Conservation (phyloP, 2,888 invertebrate genomes). For the Scaptomyza flava region DNA sequence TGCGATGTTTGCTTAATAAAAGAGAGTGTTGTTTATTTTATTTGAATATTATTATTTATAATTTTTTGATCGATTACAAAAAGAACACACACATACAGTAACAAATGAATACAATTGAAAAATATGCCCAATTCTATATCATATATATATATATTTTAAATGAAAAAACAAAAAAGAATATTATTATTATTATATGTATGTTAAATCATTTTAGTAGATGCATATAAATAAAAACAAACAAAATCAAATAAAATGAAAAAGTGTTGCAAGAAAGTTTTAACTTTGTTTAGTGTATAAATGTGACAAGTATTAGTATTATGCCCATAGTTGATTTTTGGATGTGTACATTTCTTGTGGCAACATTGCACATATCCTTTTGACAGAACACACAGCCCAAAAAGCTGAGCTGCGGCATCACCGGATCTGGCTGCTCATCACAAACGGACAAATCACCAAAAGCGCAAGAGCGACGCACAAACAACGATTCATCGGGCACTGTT, state of each 20-base stretch:
- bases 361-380: constrained; percentile 69
- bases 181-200: constrained; percentile 58
- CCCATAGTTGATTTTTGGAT: neutral
- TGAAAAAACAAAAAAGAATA: constrained; percentile 43
- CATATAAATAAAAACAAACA: constrained; percentile 51
- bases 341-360: constrained; percentile 14
- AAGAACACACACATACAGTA: constrained; percentile 47
- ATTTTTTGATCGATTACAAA: constrained; percentile 35
- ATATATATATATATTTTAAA: constrained; percentile 35
- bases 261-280: constrained; percentile 33
- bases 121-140: constrained; percentile 64
- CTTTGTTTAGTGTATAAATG: neutral
- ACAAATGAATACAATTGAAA: constrained; percentile 53
- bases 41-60: constrained; percentile 33
- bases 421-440: constrained; percentile 70
- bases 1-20: constrained; percentile 45
- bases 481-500: constrained; percentile 47
- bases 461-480: constrained; percentile 73
- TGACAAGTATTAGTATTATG: neutral
- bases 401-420: constrained; percentile 57
- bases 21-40: constrained; percentile 44
- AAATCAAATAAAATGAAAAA: constrained; percentile 56
- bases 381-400: constrained; percentile 68
- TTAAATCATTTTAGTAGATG: constrained; percentile 79
- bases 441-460: constrained; percentile 64